Evolutionary conservation across 2,113 vertebrate genomes (phyloP).

Genomic region (Physeter macrocephalus): DNA sequence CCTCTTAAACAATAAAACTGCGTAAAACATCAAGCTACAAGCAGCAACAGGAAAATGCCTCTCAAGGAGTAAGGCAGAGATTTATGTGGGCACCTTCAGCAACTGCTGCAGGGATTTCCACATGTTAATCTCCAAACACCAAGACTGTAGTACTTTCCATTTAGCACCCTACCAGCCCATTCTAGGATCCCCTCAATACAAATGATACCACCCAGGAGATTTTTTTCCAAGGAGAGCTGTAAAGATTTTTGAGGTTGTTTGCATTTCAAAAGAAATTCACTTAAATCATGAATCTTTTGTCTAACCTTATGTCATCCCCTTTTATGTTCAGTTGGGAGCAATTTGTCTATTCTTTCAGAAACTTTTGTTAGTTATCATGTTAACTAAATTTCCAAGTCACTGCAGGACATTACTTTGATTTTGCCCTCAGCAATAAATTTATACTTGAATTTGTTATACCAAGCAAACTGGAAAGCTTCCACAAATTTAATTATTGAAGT

Average conservation of each 20-base stretch:
- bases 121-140: conserved; percentile 25
- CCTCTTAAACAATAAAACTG: neutral
- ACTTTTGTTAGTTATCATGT: conserved; percentile 62
- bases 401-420: neutral
- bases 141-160: neutral
- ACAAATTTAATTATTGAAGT: conserved; percentile 1
- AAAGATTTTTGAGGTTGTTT: conserved; percentile 57
- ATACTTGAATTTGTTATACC: conserved; percentile 51
- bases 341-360: conserved; percentile 58
- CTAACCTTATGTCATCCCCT: conserved; percentile 52
- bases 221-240: conserved; percentile 20
- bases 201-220: conserved; percentile 56
- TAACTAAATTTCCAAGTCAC: conserved; percentile 49
- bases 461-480: conserved; percentile 10
- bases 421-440: conserved; percentile 20
- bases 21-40: neutral
- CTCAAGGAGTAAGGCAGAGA: neutral
- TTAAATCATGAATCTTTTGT: conserved; percentile 59
- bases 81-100: neutral
- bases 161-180: neutral
- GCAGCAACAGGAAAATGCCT: neutral
- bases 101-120: neutral
- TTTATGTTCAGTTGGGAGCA: conserved; percentile 19
- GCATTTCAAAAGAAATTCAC: conserved; percentile 65
- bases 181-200: neutral